Conservation (phyloP, 37 sponge, comb jelly and placozoan species). For the Beroe ovata region DNA sequence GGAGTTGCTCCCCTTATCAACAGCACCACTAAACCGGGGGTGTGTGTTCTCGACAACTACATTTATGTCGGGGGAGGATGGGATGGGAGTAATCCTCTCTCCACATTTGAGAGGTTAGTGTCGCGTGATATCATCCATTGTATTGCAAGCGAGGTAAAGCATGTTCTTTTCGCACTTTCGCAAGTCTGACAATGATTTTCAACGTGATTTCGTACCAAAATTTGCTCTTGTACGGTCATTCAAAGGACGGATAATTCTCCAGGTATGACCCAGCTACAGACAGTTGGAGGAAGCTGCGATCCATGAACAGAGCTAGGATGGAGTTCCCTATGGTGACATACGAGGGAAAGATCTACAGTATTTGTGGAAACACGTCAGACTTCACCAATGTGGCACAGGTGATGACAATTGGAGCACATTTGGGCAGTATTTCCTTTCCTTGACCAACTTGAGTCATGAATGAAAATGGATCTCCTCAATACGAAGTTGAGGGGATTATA, state of each 20-base stretch:
- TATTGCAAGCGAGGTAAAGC: too few species aligned
- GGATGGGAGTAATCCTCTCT: constrained; percentile 4
- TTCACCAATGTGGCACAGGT: constrained; percentile 44
- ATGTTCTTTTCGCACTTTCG: too few species aligned
- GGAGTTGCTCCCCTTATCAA: not conserved
- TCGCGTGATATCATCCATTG: too few species aligned
- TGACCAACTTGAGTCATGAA: too few species aligned
- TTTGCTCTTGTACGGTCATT: too few species aligned
- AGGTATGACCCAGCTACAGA: constrained; percentile 27
- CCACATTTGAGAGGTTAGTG: constrained; percentile 39
- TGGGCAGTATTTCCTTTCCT: too few species aligned
- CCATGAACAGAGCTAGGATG: constrained; percentile 60
- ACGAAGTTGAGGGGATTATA: too few species aligned
- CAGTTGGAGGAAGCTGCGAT: constrained; percentile 11
- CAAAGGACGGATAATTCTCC: too few species aligned
- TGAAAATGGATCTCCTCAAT: too few species aligned
- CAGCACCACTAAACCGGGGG: constrained; percentile 61
- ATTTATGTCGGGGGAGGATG: constrained; percentile 63
- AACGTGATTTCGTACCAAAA: too few species aligned
- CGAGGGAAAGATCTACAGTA: constrained; percentile 38
- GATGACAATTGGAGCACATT: too few species aligned
- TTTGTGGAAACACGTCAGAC: constrained; percentile 40
- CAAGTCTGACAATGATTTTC: too few species aligned
- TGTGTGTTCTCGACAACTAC: not conserved
- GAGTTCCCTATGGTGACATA: constrained; percentile 54